Evolutionary conservation across 2,888 invertebrate genomes (phyloP).

Genomic region (Luperina nickerlii): DNA sequence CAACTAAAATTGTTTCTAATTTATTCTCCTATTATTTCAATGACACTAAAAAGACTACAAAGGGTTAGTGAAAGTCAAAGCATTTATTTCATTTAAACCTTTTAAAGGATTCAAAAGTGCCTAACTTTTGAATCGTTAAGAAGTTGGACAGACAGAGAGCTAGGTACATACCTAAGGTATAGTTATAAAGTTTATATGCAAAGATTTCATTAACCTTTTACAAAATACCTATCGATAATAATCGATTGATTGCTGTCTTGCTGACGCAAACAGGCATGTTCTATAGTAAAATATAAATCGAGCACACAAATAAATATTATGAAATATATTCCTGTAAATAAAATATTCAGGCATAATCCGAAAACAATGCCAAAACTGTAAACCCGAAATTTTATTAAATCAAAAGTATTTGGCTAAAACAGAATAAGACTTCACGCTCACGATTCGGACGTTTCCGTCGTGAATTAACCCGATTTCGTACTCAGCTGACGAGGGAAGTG

Average conservation of each 20-base stretch:
- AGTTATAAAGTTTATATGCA: not conserved
- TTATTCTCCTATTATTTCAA: not conserved
- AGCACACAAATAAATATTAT: not conserved
- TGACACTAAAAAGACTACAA: not conserved
- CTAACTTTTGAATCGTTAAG: not conserved
- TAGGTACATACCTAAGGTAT: not conserved
- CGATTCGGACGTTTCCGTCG: slow-evolving; percentile 65
- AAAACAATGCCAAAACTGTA: not conserved
- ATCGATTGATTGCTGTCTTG: not conserved
- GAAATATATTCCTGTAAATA: not conserved
- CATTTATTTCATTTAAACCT: not conserved
- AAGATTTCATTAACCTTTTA: not conserved
- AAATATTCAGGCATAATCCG: not conserved
- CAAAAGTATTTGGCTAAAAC: slow-evolving; percentile 29
- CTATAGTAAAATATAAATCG: not conserved
- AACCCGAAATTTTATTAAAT: not conserved
- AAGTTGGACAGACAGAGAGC: not conserved
- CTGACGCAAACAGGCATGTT: not conserved
- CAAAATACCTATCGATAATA: not conserved
- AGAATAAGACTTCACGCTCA: slow-evolving; percentile 63
- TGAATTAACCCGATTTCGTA: slow-evolving; percentile 73
- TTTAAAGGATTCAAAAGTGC: not conserved
- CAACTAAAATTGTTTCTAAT: not conserved
- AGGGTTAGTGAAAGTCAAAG: not conserved
- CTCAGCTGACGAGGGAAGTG: slow-evolving; percentile 66